Conservation (phyloP, 1,140 invertebrate species). For the Drosophila ercepeae region DNA sequence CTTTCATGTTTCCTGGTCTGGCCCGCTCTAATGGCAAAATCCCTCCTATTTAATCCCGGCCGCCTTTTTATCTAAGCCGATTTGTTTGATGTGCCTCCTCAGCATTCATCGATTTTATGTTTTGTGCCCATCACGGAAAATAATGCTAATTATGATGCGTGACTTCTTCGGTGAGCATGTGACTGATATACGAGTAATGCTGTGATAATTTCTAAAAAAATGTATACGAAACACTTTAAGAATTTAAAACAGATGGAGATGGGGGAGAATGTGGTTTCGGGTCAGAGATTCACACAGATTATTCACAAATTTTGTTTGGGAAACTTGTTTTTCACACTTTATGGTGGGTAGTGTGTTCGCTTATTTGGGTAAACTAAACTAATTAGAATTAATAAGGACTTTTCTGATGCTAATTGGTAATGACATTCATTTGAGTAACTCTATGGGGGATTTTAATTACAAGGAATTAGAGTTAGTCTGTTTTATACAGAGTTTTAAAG, state of each 20-base stretch:
- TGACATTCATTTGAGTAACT: slow-evolving; percentile 30
- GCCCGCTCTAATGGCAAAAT: slow-evolving; percentile 44
- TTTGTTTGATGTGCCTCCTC: slow-evolving; percentile 67
- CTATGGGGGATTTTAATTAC: slow-evolving; percentile 52
- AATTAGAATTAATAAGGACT: slow-evolving; percentile 24
- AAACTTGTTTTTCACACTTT: slow-evolving; percentile 19
- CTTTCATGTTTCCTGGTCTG: slow-evolving; percentile 34
- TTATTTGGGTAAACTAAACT: slow-evolving; percentile 60
- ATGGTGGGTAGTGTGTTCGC: too few relatives aligned
- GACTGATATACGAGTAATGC: slow-evolving; percentile 31
- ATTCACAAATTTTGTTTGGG: slow-evolving; percentile 31
- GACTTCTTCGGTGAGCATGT: slow-evolving; percentile 34
- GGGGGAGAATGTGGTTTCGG: background rate
- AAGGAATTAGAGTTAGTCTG: slow-evolving; percentile 38
- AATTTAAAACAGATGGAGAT: background rate
- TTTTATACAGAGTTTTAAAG: slow-evolving; percentile 36
- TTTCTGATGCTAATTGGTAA: slow-evolving; percentile 18
- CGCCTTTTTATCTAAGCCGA: slow-evolving; percentile 61
- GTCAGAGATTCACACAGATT: background rate
- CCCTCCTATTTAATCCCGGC: slow-evolving; percentile 57
- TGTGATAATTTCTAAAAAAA: slow-evolving; percentile 26
- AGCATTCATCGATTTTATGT: slow-evolving; percentile 37
- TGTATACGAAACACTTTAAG: slow-evolving; percentile 6
- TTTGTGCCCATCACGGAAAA: slow-evolving; percentile 39
- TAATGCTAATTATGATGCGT: slow-evolving; percentile 65